These are phyloP conservation scores for Petrocephalus microphthalmus DNA, from an alignment of 2,113 vertebrate species.

Conservation along the genomic window DNA sequence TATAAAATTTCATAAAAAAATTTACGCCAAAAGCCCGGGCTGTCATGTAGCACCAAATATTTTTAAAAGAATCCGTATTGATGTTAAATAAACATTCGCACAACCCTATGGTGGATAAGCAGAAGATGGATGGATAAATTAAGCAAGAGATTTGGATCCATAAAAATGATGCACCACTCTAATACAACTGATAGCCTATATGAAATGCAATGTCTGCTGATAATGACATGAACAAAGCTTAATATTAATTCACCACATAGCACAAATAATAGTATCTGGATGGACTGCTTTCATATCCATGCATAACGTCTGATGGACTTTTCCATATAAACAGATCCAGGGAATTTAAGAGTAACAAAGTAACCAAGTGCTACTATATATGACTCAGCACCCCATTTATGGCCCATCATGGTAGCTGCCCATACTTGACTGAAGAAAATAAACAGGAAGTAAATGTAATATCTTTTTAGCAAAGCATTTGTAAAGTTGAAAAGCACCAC, in stretches of 20 bases:
- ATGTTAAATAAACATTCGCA: not conserved
- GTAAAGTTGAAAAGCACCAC: not conserved
- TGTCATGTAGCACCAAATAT: not conserved
- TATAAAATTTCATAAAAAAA: no score
- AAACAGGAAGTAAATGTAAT: not conserved
- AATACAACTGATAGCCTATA: not conserved
- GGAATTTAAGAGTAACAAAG: not conserved
- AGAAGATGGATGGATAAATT: not conserved
- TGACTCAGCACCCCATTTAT: not conserved
- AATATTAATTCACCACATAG: not conserved
- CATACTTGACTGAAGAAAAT: not conserved
- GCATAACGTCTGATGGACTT: not conserved
- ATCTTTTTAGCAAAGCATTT: not conserved
- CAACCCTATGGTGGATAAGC: not conserved
- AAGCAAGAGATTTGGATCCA: not conserved
- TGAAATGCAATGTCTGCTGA: not conserved
- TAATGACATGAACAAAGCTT: not conserved
- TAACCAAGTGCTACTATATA: not conserved
- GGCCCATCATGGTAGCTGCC: not conserved
- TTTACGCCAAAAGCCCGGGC: no score
- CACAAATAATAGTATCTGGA: not conserved
- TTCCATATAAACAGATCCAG: not conserved
- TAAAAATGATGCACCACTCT: not conserved
- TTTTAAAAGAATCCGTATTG: not conserved
- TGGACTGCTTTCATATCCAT: not conserved